Percentiles rank a stretch among this genome's conserved stretches.
phyloP scores from a whole-genome alignment of 2,888 invertebrate genomes.

The Chymomyza amoena region DNA sequence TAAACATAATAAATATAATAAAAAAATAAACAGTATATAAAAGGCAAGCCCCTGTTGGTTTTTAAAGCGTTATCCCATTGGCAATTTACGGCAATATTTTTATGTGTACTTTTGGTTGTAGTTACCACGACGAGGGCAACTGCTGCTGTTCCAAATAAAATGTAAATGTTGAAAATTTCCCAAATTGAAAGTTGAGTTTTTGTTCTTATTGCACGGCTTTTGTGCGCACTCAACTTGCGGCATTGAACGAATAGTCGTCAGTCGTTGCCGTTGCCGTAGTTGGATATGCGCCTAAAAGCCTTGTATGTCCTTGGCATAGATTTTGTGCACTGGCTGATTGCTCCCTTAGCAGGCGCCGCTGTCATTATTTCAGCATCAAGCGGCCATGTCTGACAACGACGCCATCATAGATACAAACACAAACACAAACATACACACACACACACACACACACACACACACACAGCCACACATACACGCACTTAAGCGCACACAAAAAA shows the following conservation, averaged over 20 bases:
- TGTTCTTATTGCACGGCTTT: background rate
- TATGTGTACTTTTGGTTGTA: background rate
- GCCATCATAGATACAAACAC: slow-evolving; percentile 2
- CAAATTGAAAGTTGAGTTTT: slow-evolving; percentile 21
- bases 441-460: background rate
- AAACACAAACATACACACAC: background rate
- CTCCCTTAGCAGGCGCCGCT: slow-evolving; percentile 51
- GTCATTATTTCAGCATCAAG: slow-evolving; percentile 47
- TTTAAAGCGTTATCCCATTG: slow-evolving; percentile 47
- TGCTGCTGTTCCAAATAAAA: slow-evolving; percentile 56
- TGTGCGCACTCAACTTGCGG: background rate
- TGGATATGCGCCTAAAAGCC: slow-evolving; percentile 19
- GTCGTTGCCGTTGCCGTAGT: background rate
- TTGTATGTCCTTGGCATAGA: slow-evolving; percentile 63
- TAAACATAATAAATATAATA: slow-evolving; percentile 41
- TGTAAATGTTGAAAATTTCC: slow-evolving; percentile 58
- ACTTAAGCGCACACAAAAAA: background rate
- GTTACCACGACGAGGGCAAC: slow-evolving; percentile 1
- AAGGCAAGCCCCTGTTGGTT: background rate
- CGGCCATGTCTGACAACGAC: slow-evolving; percentile 1
- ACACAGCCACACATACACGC: background rate
- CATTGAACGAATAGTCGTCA: background rate
- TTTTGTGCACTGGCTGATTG: slow-evolving; percentile 50
- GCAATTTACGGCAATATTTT: slow-evolving; percentile 45
- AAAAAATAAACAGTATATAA: slow-evolving; percentile 16